Evolutionary conservation across 2,113 vertebrate genomes (phyloP), one percentile per base, ranked within the genome.

Genomic region (Reinhardtius hippoglossoides): DNA sequence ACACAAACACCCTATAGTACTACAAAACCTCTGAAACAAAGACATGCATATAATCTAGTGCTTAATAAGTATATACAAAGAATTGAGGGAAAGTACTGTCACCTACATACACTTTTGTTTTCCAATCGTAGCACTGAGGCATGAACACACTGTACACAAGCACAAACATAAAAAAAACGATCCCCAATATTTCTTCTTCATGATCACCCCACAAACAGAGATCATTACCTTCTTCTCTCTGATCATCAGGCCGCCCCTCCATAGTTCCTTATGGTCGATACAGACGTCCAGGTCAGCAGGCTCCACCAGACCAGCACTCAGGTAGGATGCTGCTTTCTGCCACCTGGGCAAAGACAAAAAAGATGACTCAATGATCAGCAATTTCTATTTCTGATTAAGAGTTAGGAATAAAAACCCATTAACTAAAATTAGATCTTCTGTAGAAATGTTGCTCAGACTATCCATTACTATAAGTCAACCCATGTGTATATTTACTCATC

Each of bases 181-280:
- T 18, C 9, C 58, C 9, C 27, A 13, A 15, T 31, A 54, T 60
- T 56, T 59, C 10, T 10, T 54, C 12, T 1, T 9, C 20, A 60
- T 2, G 3, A 42, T 27, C 18, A 2, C 31, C 0, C 31, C 6
- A 31, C 4, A 55, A 21, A 58, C 46, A 59, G 21, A 62, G 23
- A 4, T 44, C 5, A 55, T 84, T 78, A 93, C 92, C 88, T 91
- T 93, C 61, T 81, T 93, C 77, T 93, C 92, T 82, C 89, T 91
- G 83, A 93, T 46, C 23, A 89, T 26, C 77, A 93, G 65, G 7
- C 87, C 23, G 2, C 92, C 92, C 42, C 92, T 89, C 92, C 92
- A 93, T 9, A 88, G 31, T 67, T 91, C 91, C n/a, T 61, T 71
- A 20, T 50, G 27, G 76, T 86, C 60, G 0, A 92, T 57, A 26